Evolutionary conservation across 2,113 vertebrate species (phyloP).

Genomic region (Lepus timidus): DNA sequence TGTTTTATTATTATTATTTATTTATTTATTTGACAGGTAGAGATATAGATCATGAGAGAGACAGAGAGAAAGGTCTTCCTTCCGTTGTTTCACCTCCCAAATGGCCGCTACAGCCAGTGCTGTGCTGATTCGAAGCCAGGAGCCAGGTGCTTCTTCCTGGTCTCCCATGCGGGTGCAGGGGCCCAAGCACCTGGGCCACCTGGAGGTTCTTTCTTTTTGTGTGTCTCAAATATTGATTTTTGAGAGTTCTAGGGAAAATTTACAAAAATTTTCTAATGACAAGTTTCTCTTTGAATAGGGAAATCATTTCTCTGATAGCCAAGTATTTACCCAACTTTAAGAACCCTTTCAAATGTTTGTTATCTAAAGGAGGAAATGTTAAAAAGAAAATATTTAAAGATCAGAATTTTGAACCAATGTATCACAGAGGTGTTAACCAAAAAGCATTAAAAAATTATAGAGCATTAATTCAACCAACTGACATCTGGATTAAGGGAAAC

Average conservation of each 20-base stretch:
- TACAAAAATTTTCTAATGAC: not conserved
- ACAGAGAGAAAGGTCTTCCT: too few species aligned
- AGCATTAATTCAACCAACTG: not conserved
- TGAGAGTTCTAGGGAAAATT: not conserved
- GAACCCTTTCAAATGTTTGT: not conserved
- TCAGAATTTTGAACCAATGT: not conserved
- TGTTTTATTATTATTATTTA: too few species aligned
- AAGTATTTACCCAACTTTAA: not conserved
- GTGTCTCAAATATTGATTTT: not conserved
- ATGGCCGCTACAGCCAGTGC: too few species aligned
- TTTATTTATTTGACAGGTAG: too few species aligned
- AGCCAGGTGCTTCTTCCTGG: too few species aligned
- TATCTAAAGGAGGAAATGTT: not conserved
- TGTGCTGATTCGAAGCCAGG: too few species aligned
- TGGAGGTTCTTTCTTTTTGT: not conserved
- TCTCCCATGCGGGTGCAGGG: too few species aligned
- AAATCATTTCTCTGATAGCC: not conserved
- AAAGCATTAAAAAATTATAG: not conserved
- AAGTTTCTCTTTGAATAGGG: not conserved
- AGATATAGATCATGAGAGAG: too few species aligned
- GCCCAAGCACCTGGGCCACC: too few species aligned
- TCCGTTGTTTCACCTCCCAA: too few species aligned
- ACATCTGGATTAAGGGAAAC: conserved; percentile 17
- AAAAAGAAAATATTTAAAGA: not conserved
- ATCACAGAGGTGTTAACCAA: not conserved